phyloP scores from a whole-genome alignment of 2,888 invertebrate genomes.

The Caenorhabditis auriculariae region DNA sequence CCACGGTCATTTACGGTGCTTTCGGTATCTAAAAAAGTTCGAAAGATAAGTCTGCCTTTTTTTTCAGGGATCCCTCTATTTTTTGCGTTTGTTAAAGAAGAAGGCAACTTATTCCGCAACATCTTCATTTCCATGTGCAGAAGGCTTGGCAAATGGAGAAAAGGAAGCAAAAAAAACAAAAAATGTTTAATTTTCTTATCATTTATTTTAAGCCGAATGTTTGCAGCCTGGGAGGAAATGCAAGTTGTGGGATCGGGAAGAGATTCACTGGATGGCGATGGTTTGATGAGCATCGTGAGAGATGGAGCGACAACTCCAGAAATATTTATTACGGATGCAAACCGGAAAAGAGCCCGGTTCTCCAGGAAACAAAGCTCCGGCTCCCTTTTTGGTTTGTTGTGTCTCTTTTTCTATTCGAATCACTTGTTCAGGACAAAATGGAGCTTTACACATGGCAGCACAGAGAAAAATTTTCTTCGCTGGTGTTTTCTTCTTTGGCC shows the following conservation, averaged over 20 bases:
- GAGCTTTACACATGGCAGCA: constrained; percentile 17
- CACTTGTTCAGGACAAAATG: no score
- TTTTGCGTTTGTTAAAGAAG: constrained; percentile 58
- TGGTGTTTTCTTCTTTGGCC: constrained; percentile 42
- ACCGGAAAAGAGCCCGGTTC: constrained; percentile 7
- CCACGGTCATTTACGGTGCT: constrained; percentile 51
- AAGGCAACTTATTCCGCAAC: constrained; percentile 42
- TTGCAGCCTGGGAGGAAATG: no score
- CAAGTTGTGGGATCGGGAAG: no score
- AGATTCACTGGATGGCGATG: no score
- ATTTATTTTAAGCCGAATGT: no score
- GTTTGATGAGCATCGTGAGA: background rate
- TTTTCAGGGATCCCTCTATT: constrained; percentile 44
- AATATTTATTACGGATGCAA: background rate
- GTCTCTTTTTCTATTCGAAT: no score
- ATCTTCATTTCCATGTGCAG: constrained; percentile 47
- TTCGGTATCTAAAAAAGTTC: constrained; percentile 40
- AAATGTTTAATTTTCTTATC: no score
- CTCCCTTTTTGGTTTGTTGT: constrained; percentile 17
- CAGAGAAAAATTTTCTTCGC: constrained; percentile 47
- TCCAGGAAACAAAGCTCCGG: constrained; percentile 9
- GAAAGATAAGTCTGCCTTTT: background rate
- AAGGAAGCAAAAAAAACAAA: no score
- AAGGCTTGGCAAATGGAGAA: background rate
- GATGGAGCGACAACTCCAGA: background rate